phyloP scores from a whole-genome alignment of 2,113 vertebrate species.

The Chiloscyllium plagiosum region DNA sequence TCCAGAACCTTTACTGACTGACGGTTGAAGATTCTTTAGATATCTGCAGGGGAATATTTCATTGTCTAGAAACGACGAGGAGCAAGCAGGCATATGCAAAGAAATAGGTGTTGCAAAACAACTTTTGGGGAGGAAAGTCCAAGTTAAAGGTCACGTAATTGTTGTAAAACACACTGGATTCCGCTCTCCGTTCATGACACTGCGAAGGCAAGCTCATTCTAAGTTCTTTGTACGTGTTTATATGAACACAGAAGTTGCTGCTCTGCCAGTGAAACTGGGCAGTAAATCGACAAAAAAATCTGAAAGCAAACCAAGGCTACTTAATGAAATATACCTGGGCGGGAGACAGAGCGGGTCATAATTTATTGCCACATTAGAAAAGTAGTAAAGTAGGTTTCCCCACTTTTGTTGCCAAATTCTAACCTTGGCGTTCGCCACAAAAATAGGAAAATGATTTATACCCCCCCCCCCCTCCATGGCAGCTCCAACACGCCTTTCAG shows the following conservation, averaged over 20 bases:
- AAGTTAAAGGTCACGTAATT: background rate
- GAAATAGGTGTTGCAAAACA: background rate
- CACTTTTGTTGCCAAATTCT: background rate
- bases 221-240: background rate
- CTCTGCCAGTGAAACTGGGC: background rate
- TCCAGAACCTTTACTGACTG: background rate
- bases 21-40: background rate
- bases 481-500: slow-evolving; percentile 2
- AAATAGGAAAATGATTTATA: background rate
- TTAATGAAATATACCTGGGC: background rate
- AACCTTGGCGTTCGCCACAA: background rate
- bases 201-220: background rate
- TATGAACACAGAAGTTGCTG: background rate
- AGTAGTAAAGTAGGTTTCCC: background rate
- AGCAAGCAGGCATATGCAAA: background rate
- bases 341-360: too few species aligned
- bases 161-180: too few species aligned
- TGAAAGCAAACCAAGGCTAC: background rate
- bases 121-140: background rate
- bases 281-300: background rate
- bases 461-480: background rate
- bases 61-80: background rate
- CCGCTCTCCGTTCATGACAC: background rate
- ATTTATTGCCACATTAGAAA: background rate
- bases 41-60: background rate